Conservation (phyloP, 2,797 vertebrate genomes). For the Acropternis orthonyx region DNA sequence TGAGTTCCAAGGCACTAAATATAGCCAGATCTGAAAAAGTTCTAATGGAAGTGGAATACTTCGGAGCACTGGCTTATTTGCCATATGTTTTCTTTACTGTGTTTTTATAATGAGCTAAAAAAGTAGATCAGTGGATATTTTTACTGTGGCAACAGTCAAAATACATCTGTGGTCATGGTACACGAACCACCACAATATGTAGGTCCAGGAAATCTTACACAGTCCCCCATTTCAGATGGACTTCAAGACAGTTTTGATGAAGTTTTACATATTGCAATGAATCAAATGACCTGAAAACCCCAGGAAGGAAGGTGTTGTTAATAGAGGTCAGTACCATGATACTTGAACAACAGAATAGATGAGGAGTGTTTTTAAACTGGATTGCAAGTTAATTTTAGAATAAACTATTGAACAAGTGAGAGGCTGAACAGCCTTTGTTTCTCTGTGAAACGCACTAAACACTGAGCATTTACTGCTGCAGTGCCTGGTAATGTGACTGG, state of each 20-base stretch:
- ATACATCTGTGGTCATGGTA: not conserved
- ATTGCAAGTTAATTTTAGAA: constrained; percentile 11
- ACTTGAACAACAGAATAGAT: not conserved
- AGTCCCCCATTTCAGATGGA: not conserved
- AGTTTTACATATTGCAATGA: not conserved
- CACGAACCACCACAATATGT: not conserved
- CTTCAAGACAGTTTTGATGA: not conserved
- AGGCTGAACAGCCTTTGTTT: constrained; percentile 23
- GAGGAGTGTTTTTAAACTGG: constrained; percentile 33
- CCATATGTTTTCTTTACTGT: not conserved
- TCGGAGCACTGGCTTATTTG: not conserved
- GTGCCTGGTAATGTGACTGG: not conserved
- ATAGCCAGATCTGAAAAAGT: not conserved
- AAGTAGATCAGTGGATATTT: not conserved
- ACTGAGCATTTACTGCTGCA: not conserved
- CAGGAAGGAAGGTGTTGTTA: not conserved
- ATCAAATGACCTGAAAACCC: not conserved
- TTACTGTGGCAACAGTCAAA: not conserved
- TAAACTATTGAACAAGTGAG: not conserved
- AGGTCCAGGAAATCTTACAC: not conserved
- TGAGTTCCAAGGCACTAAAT: not conserved
- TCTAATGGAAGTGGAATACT: not conserved
- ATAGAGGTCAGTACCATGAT: not conserved
- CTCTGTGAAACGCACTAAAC: constrained; percentile 30
- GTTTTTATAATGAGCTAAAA: not conserved